phyloP scores from a whole-genome alignment of 2,113 vertebrate species.

The Epinephelus fuscoguttatus region DNA sequence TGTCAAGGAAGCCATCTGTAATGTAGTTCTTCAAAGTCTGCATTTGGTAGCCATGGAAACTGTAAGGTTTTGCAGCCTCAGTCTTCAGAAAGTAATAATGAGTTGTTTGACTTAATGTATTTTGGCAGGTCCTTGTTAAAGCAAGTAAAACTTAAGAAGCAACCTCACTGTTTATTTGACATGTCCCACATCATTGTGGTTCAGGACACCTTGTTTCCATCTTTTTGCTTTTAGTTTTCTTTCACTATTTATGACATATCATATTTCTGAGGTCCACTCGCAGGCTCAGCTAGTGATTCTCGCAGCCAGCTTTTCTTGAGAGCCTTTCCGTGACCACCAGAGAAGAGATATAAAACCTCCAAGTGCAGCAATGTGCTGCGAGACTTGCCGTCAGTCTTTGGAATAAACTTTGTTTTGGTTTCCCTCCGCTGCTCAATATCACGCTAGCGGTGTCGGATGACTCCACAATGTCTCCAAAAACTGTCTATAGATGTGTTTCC shows the following conservation, averaged over 20 bases:
- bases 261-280: neutral
- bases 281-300: neutral
- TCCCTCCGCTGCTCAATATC: neutral
- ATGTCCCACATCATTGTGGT: neutral
- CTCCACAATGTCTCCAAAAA: neutral
- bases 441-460: neutral
- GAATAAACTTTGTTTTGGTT: neutral
- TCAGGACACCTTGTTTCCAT: neutral
- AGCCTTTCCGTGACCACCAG: neutral
- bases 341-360: neutral
- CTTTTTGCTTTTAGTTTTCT: neutral
- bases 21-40: neutral
- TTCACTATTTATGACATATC: neutral
- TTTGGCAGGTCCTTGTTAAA: neutral
- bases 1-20: neutral
- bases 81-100: neutral
- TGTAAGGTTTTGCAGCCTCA: neutral
- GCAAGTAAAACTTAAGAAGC: neutral
- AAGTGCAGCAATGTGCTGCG: neutral
- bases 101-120: neutral
- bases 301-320: neutral
- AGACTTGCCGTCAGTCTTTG: constrained; percentile 3
- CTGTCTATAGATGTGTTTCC: neutral
- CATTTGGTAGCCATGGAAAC: neutral
- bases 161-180: neutral